Evolutionary conservation across 2,113 vertebrate species (phyloP).

Genomic region (Zosterops hypoxanthus): DNA sequence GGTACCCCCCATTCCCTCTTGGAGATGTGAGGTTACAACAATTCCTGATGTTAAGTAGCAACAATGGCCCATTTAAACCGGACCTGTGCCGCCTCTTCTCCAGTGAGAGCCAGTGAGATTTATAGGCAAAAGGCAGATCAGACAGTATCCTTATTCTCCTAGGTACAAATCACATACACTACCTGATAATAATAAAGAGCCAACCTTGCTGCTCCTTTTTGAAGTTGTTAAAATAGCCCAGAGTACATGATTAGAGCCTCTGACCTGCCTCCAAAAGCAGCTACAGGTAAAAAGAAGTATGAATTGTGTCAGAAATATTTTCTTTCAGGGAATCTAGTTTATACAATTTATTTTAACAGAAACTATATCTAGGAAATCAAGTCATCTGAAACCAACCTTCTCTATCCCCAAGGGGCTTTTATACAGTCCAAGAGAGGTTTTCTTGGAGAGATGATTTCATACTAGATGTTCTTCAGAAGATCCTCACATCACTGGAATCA

Average conservation of each 20-base stretch:
- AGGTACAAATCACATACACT: fast-evolving
- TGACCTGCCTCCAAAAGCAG: background rate
- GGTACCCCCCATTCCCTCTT: background rate
- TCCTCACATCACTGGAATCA: background rate
- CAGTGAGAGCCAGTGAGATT: background rate
- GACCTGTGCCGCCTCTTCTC: background rate
- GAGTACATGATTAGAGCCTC: background rate
- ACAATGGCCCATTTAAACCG: background rate
- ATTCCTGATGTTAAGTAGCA: background rate
- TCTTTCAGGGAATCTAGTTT: background rate
- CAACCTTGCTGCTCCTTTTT: background rate
- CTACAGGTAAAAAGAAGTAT: background rate
- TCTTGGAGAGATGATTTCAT: background rate
- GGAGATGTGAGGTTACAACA: background rate
- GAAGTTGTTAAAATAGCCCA: background rate
- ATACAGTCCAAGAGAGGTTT: background rate
- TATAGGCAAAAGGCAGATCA: background rate
- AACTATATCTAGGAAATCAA: background rate
- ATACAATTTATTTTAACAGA: background rate
- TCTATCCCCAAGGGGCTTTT: background rate
- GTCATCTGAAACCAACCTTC: background rate
- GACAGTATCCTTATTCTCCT: background rate
- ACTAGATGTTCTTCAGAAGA: background rate
- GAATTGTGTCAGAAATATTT: background rate
- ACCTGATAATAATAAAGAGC: background rate